Evolutionary conservation across 1,140 invertebrate species (phyloP).

Genomic region (Galendromus occidentalis): DNA sequence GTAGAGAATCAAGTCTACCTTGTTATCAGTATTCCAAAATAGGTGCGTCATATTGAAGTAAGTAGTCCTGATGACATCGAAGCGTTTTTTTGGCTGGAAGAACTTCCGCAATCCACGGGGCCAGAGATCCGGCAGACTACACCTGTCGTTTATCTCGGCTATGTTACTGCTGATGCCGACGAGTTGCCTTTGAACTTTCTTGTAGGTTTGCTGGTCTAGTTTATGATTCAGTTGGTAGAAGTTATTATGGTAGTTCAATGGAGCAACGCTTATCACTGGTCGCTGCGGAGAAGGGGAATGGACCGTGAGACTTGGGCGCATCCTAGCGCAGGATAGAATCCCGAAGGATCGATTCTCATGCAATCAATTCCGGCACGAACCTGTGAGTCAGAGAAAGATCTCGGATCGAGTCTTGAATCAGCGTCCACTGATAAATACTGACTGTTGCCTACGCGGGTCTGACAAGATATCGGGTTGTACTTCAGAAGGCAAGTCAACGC

Average conservation of each 20-base stretch:
- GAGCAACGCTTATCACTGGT: conserved; percentile 17
- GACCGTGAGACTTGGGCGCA: too few species aligned
- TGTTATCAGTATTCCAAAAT: conserved; percentile 33
- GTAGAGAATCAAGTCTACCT: conserved; percentile 23
- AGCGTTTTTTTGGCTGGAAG: conserved; percentile 47
- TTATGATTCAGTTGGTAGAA: conserved; percentile 15
- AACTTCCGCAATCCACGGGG: conserved; percentile 51
- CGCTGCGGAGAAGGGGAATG: neutral
- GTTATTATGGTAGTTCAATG: conserved; percentile 12
- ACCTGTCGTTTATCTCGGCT: conserved; percentile 27
- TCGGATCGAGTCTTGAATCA: neutral
- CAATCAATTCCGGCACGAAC: too few species aligned
- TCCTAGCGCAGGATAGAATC: too few species aligned
- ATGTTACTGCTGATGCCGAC: conserved; percentile 27
- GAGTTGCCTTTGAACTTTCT: conserved; percentile 12
- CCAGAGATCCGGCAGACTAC: conserved; percentile 36
- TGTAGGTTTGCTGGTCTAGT: conserved; percentile 10
- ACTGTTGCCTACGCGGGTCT: neutral
- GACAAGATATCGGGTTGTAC: neutral
- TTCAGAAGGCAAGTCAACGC: neutral
- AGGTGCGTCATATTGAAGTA: conserved; percentile 63
- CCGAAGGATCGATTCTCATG: too few species aligned
- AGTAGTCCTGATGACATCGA: conserved; percentile 63
- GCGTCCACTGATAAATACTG: neutral
- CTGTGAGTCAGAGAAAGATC: conserved; percentile 13